Evolutionary conservation across 2,888 invertebrate genomes (phyloP).

Genomic region (Mythimna impura): DNA sequence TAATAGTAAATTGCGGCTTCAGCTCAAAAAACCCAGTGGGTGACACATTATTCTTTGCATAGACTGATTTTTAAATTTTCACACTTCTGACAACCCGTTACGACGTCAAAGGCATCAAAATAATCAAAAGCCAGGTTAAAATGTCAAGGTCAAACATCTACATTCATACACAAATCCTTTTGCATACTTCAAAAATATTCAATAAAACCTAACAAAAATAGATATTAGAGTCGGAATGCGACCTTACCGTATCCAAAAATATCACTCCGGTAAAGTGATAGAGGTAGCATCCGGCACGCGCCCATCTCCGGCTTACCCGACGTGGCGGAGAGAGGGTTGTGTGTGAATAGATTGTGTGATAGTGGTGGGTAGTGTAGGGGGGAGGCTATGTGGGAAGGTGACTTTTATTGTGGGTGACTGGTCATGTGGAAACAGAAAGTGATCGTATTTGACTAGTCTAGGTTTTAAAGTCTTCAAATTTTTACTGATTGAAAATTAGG

Average conservation of each 20-base stretch:
- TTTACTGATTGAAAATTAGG: no score
- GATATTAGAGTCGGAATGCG: constrained; percentile 44
- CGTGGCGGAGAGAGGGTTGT: constrained; percentile 47
- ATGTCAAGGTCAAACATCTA: constrained; percentile 7
- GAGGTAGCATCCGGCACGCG: constrained; percentile 51
- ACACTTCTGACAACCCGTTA: neutral
- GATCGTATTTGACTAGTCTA: neutral
- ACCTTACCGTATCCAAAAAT: constrained; percentile 36
- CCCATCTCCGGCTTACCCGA: constrained; percentile 57
- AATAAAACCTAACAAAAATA: constrained; percentile 53
- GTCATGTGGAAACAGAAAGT: neutral
- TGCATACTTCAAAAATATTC: constrained; percentile 30
- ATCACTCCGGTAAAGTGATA: constrained; percentile 50
- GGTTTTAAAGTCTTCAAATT: no score
- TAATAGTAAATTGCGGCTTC: no score
- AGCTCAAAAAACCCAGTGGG: no score
- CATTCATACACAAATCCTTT: constrained; percentile 4
- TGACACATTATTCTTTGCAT: no score
- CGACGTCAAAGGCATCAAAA: neutral
- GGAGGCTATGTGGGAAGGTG: constrained; percentile 1
- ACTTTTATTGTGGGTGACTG: constrained; percentile 9
- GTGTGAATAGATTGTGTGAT: constrained; percentile 24
- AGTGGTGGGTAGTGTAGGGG: constrained; percentile 19
- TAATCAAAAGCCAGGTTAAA: neutral
- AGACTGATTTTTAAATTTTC: no score